Evolutionary conservation across 2,113 vertebrate genomes (phyloP).

Genomic region (Castor canadensis): DNA sequence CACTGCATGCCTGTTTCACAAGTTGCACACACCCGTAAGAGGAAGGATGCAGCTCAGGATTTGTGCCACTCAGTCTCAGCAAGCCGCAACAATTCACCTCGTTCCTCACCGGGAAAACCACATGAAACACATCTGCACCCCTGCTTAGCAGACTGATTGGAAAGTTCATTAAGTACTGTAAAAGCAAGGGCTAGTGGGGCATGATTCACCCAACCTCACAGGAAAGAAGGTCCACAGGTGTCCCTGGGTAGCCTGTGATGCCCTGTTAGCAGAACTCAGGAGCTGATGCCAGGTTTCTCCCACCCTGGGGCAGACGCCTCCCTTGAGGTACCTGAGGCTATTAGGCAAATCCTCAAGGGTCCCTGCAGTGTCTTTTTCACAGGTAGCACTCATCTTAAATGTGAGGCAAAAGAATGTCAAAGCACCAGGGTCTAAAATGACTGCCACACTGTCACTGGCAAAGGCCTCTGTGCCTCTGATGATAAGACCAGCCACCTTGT

Average conservation of each 20-base stretch:
- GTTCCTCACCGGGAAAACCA: background rate
- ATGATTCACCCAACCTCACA: background rate
- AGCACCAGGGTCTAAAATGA: background rate
- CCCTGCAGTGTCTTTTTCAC: constrained; percentile 22
- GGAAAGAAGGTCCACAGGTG: background rate
- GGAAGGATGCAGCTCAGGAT: background rate
- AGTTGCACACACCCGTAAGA: background rate
- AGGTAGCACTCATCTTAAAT: background rate
- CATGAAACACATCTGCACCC: background rate
- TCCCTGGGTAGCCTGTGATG: background rate
- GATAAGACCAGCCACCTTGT: background rate
- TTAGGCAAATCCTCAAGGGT: background rate
- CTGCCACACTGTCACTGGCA: background rate
- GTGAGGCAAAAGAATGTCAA: background rate
- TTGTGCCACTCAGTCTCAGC: background rate
- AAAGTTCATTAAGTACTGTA: too few species aligned
- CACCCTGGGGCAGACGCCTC: background rate
- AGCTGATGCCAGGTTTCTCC: background rate
- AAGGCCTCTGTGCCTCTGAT: background rate
- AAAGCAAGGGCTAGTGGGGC: background rate
- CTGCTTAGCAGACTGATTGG: too few species aligned
- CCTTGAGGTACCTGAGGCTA: background rate
- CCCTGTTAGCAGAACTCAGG: background rate
- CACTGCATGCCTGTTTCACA: background rate
- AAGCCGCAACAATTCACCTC: background rate